These are phyloP conservation scores for Saccopteryx leptura DNA, from an alignment of 2,113 vertebrate species.

Conservation along the genomic window DNA sequence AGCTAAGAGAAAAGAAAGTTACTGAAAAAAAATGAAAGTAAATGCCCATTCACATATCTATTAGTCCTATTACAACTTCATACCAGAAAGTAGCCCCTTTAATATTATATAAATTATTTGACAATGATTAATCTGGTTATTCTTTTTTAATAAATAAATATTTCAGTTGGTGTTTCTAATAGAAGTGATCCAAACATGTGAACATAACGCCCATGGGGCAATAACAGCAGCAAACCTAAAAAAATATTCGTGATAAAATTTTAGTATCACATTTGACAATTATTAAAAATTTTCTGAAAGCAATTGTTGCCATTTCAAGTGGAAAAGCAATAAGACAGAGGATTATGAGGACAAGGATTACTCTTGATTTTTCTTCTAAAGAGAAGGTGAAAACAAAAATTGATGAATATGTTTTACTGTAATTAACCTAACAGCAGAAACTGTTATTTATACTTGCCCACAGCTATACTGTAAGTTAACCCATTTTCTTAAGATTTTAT, in stretches of 20 bases:
- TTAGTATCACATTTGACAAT: not conserved
- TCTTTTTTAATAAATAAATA: not conserved
- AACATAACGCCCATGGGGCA: not conserved
- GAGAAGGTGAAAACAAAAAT: constrained; percentile 18
- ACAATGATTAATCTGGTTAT: not conserved
- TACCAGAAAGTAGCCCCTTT: not conserved
- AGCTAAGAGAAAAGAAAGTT: not conserved
- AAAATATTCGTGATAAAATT: not conserved
- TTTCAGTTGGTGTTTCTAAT: not conserved
- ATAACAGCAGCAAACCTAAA: not conserved
- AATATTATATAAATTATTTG: not conserved
- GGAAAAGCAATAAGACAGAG: not conserved
- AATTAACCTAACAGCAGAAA: not conserved
- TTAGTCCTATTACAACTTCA: not conserved
- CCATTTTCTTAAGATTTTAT: constrained; percentile 35
- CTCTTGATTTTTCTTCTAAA: not conserved
- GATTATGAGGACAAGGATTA: not conserved
- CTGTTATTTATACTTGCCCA: not conserved
- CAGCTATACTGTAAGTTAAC: not conserved
- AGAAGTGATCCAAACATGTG: not conserved
- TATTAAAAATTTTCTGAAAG: not conserved
- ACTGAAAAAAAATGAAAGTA: not conserved
- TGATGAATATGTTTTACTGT: not conserved
- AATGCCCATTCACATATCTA: not conserved
- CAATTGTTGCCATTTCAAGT: not conserved